Conservation (phyloP, 2,888 invertebrate species). For the Dicycla oo region DNA sequence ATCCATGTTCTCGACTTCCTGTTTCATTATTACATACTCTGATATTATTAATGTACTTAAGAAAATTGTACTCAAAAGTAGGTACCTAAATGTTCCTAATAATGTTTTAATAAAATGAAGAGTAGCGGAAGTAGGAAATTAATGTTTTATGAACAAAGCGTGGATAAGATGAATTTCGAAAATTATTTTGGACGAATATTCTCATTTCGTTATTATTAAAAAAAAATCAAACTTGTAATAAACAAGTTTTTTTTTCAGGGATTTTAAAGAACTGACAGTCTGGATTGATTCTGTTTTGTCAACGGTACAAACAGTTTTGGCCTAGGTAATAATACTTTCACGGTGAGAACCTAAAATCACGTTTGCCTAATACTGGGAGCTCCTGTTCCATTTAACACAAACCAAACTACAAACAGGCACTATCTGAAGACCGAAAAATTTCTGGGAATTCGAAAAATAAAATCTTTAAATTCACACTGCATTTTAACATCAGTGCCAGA, state of each 20-base stretch:
- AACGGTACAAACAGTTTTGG: too few relatives aligned
- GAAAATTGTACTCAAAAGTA: constrained; percentile 23
- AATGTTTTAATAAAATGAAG: constrained; percentile 37
- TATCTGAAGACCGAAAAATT: not conserved
- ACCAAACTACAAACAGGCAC: too few relatives aligned
- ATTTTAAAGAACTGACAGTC: too few relatives aligned
- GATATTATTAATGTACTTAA: constrained; percentile 23
- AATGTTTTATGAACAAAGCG: constrained; percentile 11
- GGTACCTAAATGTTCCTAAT: constrained; percentile 27
- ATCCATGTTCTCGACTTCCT: constrained; percentile 6
- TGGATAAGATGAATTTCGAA: not conserved
- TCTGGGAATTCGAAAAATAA: not conserved
- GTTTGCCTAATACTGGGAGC: too few relatives aligned
- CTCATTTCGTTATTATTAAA: not conserved
- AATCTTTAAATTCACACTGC: not conserved
- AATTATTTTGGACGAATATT: not conserved
- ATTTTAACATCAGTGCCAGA: not conserved
- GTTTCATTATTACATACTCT: constrained; percentile 29
- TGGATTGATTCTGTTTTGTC: too few relatives aligned
- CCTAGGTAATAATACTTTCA: too few relatives aligned
- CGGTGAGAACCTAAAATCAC: too few relatives aligned
- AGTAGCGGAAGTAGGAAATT: constrained; percentile 9
- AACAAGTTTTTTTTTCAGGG: too few relatives aligned
- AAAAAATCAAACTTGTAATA: too few relatives aligned
- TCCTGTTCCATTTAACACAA: too few relatives aligned